phyloP scores from a whole-genome alignment of 2,113 vertebrate species.

The Cacatua alba region DNA sequence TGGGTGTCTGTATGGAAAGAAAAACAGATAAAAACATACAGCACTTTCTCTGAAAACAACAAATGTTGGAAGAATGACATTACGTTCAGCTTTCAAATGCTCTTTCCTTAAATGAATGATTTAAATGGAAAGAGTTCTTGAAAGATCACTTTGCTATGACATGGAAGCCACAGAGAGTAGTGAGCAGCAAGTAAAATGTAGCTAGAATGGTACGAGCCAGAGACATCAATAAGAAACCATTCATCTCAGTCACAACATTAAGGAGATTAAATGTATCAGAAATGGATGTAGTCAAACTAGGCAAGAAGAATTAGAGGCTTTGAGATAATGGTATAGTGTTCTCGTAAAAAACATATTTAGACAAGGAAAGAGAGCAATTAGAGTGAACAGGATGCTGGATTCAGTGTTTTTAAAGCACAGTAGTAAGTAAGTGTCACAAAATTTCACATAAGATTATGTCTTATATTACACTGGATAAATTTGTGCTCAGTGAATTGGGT shows the following conservation, averaged over 20 bases:
- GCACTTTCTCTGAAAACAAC: background rate
- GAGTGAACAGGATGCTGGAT: background rate
- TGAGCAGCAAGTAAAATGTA: constrained; percentile 35
- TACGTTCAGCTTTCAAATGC: constrained; percentile 7
- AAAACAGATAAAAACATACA: constrained; percentile 5
- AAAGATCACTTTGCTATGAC: constrained; percentile 57
- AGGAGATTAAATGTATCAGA: constrained; percentile 31
- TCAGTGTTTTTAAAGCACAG: background rate
- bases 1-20: background rate
- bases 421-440: background rate
- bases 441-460: background rate
- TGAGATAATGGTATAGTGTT: background rate
- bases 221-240: constrained; percentile 43
- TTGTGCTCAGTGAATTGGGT: background rate
- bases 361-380: background rate
- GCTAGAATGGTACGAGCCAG: constrained; percentile 4
- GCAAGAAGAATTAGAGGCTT: constrained; percentile 23
- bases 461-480: background rate
- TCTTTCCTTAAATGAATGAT: constrained; percentile 44
- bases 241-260: constrained; percentile 21
- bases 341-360: background rate
- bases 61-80: constrained; percentile 19
- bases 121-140: constrained; percentile 45
- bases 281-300: constrained; percentile 5
- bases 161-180: background rate